A percentile compares a stretch with the other conserved stretches of the same genome.
Conservation (phyloP, 2,113 vertebrate species). For the Mionectes macconnelli region DNA sequence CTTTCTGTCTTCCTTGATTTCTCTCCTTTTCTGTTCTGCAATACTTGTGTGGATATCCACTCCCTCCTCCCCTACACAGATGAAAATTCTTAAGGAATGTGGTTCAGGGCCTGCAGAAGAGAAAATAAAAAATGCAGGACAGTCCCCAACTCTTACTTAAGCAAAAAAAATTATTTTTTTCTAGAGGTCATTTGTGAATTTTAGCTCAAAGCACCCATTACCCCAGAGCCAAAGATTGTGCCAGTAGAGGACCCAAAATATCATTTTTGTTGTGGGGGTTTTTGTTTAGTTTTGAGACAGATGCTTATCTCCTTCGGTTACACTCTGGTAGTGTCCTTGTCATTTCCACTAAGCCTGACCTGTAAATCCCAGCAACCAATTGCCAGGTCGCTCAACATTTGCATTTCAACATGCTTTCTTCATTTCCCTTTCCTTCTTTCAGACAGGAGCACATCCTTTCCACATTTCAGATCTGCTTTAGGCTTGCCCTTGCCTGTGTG, state of each 20-base stretch:
- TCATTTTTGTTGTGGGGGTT: not conserved
- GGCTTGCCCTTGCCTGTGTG: not conserved
- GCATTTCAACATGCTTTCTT: not conserved
- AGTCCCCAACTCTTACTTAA: not conserved
- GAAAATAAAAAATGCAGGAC: not conserved
- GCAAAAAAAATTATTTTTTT: not conserved
- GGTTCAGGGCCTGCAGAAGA: not conserved
- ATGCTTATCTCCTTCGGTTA: not conserved
- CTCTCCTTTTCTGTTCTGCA: not conserved
- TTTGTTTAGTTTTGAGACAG: not conserved
- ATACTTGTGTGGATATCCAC: not conserved
- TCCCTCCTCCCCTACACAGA: rapidly evolving
- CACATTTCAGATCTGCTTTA: not conserved
- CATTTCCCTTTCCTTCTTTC: not conserved
- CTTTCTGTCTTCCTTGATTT: not conserved
- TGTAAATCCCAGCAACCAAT: not conserved
- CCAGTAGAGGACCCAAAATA: not conserved
- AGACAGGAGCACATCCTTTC: rapidly evolving
- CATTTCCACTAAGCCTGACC: not conserved
- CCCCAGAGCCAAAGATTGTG: not conserved
- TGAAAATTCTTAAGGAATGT: not conserved
- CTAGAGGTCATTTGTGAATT: not conserved
- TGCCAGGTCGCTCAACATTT: not conserved
- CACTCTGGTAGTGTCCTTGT: not conserved
- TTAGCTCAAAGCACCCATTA: not conserved